Evolutionary conservation across 2,113 vertebrate genomes (phyloP), one percentile per base, ranked within the genome.

Genomic region (Cnemophilus loriae): DNA sequence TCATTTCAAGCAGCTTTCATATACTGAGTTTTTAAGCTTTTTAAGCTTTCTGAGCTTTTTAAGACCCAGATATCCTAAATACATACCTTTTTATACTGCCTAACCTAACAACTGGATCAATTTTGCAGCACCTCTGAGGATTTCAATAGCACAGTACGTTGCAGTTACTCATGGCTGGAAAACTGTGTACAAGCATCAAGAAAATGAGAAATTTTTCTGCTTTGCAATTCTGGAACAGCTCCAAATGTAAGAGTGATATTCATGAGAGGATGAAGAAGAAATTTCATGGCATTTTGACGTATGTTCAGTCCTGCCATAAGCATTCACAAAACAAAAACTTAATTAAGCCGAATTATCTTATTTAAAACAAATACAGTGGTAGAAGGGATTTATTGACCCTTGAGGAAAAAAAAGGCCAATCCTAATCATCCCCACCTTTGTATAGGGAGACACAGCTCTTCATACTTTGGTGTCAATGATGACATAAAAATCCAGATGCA

Each of bases 51-150:
- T 33, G 33, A 79, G 18, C 18, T 41, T 93, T 80, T 68, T 35
- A 84, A 89, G 33, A 42, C 37, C 77, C 46, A 55, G 37, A 89
- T 64, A 70, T 76, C 33, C 60, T 67, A 79, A 92, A 78, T n/a
- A 75, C 7, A 26, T 60, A 50, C 27, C 28, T 95, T 90, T 95
- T 76, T 85, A 93, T 88, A 49, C 30, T 88, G 69, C 28, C 75
- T 79, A 91, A 90, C 56, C 47, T 92, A 73, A 64, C 53, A 93
- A 55, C 50, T n/a, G 50, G 87, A 93, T 82, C 27, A 78, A 67
- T 91, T 70, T 90, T 73, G 71, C 87, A 85, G 30, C 33, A 68
- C n/a, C 46, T 79, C 55, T 63, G 52, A 74, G 32, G 59, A 94
- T 50, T 89, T 87, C 39, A 39, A 26, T 28, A 61, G 55, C 65